Conservation (phyloP, 1,140 invertebrate species). For the Cylas formicarius region DNA sequence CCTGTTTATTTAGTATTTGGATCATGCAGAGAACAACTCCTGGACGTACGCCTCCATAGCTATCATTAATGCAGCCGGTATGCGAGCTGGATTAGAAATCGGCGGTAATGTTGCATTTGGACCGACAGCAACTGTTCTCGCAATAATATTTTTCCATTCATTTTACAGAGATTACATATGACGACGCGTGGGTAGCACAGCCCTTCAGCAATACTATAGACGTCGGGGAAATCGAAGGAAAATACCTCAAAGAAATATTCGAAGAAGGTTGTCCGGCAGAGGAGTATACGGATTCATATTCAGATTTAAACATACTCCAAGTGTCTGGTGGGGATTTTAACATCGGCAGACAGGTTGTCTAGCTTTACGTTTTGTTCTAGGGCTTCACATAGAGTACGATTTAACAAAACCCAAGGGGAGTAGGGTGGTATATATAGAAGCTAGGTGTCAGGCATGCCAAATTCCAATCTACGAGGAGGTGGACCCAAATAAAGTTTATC, state of each 20-base stretch:
- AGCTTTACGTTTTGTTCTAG: no score
- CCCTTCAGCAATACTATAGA: conserved; percentile 53
- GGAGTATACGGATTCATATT: conserved; percentile 35
- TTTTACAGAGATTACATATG: conserved; percentile 41
- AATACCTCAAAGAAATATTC: conserved; percentile 44
- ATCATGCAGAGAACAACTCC: conserved; percentile 34
- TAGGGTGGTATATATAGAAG: conserved; percentile 48
- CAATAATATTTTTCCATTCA: no score
- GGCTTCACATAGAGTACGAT: conserved; percentile 46
- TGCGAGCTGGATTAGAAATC: conserved; percentile 52
- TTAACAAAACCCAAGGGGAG: conserved; percentile 46
- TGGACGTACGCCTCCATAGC: conserved; percentile 68
- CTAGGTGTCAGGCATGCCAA: conserved; percentile 58
- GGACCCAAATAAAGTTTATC: conserved; percentile 48
- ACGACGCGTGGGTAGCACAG: conserved; percentile 45
- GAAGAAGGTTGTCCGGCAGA: conserved; percentile 38
- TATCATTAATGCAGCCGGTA: conserved; percentile 62
- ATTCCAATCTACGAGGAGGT: conserved; percentile 54
- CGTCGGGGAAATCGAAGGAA: conserved; percentile 45
- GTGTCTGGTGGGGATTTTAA: no score
- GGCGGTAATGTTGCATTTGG: conserved; percentile 46
- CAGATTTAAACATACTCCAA: conserved; percentile 44
- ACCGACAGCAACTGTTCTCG: no score
- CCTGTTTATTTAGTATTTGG: conserved; percentile 41
- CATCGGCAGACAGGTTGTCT: no score